These are phyloP conservation scores for Eulemur rufifrons DNA, from an alignment of 2,113 vertebrate genomes.

Conservation along the genomic window DNA sequence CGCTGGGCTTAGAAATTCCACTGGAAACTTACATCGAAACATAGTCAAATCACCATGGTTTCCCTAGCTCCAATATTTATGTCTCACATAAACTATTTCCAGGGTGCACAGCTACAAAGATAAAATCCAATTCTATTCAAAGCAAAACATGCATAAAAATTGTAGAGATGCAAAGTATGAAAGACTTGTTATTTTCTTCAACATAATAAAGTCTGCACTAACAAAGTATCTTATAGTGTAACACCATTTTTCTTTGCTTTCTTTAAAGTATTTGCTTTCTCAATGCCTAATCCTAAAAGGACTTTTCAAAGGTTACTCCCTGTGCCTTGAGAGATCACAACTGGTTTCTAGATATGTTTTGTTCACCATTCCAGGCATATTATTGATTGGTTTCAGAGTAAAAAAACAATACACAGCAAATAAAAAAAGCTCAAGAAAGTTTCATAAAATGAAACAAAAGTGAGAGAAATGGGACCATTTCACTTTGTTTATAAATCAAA, in stretches of 20 bases:
- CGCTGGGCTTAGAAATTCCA: slow-evolving; percentile 1
- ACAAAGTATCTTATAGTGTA: neutral
- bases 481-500: slow-evolving; percentile 14
- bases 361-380: slow-evolving; percentile 44
- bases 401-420: slow-evolving; percentile 1
- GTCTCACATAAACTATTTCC: neutral
- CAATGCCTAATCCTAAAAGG: neutral
- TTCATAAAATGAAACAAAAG: slow-evolving; percentile 42
- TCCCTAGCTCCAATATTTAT: neutral
- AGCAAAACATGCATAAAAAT: slow-evolving; percentile 17
- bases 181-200: neutral
- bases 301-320: slow-evolving; percentile 58
- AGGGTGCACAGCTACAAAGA: neutral
- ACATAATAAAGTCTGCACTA: neutral
- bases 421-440: slow-evolving; percentile 1
- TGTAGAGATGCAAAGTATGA: neutral
- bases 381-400: slow-evolving; percentile 9
- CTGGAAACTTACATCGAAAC: neutral
- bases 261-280: neutral
- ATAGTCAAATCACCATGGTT: slow-evolving; percentile 13
- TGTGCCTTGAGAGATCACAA: slow-evolving; percentile 37
- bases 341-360: neutral
- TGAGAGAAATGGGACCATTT: neutral
- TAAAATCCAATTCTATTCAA: slow-evolving; percentile 37
- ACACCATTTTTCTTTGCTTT: neutral